Evolutionary conservation across 2,888 invertebrate species (phyloP).

Genomic region (Scelioninae gen. 1): DNA sequence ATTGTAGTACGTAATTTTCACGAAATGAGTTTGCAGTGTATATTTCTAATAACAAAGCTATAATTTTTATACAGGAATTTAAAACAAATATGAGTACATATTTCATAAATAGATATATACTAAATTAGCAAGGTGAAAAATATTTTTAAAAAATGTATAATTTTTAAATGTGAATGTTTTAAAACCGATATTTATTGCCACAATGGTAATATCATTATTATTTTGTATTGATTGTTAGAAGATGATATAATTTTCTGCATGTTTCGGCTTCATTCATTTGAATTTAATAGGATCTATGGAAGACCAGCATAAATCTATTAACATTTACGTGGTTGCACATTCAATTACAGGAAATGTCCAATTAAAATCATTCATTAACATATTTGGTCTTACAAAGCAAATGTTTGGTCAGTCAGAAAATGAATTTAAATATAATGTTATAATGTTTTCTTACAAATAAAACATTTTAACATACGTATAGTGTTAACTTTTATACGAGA

Average conservation of each 20-base stretch:
- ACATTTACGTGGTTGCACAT: conserved; percentile 47
- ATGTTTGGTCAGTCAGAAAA: conserved; percentile 9
- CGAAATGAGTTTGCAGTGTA: no score
- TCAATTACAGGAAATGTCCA: conserved; percentile 32
- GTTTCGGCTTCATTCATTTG: conserved; percentile 36
- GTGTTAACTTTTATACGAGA: neutral
- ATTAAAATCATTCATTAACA: conserved; percentile 38
- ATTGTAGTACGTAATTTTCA: no score
- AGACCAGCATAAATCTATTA: conserved; percentile 36
- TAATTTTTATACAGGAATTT: no score
- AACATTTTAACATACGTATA: neutral
- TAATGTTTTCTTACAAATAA: neutral
- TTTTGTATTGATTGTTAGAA: conserved; percentile 12
- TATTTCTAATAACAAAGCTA: no score
- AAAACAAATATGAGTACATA: no score
- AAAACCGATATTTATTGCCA: no score
- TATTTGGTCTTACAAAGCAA: conserved; percentile 5
- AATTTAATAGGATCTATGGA: conserved; percentile 26
- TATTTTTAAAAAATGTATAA: no score
- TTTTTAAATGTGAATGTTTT: no score
- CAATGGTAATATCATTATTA: neutral
- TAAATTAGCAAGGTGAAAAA: no score
- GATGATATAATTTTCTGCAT: conserved; percentile 23
- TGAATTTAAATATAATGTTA: neutral
- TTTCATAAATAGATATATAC: no score